Conservation (phyloP, 2,888 invertebrate genomes). For the Xylota sylvarum region DNA sequence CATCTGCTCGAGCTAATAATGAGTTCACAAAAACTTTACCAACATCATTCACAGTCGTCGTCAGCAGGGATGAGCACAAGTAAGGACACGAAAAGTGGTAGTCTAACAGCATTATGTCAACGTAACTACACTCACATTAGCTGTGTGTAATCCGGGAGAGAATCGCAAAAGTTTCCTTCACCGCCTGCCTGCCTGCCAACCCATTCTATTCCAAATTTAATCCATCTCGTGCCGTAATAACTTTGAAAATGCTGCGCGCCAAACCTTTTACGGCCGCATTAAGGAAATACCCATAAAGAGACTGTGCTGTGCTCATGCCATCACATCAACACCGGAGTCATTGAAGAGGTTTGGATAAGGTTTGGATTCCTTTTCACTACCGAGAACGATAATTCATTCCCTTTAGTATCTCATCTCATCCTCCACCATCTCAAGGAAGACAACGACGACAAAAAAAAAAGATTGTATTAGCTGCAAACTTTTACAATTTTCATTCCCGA, state of each 20-base stretch:
- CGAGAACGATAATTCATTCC: constrained; percentile 29
- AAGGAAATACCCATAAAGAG: constrained; percentile 29
- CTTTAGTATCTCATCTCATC: constrained; percentile 8
- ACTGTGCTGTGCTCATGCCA: not conserved
- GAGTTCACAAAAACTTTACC: constrained; percentile 23
- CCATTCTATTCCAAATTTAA: constrained; percentile 10
- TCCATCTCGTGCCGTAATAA: constrained; percentile 31
- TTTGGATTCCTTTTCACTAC: constrained; percentile 17
- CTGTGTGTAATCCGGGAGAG: constrained; percentile 35
- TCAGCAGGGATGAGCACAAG: not conserved
- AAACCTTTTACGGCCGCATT: constrained; percentile 39
- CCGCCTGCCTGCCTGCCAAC: not conserved
- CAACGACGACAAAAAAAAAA: not conserved
- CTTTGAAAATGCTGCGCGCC: constrained; percentile 31
- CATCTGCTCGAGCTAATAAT: constrained; percentile 28
- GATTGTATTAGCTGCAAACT: constrained; percentile 50
- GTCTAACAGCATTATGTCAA: constrained; percentile 8
- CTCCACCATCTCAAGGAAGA: not conserved
- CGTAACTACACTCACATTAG: constrained; percentile 37
- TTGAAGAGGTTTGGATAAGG: constrained; percentile 13
- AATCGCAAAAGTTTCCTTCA: constrained; percentile 35
- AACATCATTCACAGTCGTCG: constrained; percentile 3
- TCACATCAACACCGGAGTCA: constrained; percentile 22
- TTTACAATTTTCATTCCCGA: constrained; percentile 34
- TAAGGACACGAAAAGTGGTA: not conserved